These are phyloP conservation scores for Amblyornis subalaris DNA, from an alignment of 2,113 vertebrate genomes.

Conservation along the genomic window DNA sequence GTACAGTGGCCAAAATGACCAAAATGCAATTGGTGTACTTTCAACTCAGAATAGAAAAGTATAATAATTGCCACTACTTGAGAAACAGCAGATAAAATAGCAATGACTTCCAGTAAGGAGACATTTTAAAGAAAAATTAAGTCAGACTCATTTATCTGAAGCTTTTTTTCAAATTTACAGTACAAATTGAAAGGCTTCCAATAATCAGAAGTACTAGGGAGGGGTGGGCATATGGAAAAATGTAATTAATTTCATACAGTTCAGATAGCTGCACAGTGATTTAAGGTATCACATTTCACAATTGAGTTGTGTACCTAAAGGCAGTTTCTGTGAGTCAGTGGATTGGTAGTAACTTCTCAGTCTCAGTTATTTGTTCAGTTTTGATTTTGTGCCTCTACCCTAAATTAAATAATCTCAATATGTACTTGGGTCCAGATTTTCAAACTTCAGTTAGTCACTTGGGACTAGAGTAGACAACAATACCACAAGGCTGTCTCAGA, in stretches of 20 bases:
- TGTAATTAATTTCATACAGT: neutral
- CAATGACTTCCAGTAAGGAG: neutral
- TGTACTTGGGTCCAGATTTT: neutral
- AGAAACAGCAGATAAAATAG: neutral
- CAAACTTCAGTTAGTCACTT: neutral
- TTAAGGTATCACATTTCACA: neutral
- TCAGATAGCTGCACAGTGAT: neutral
- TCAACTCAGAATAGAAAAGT: neutral
- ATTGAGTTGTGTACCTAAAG: neutral
- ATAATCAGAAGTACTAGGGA: neutral
- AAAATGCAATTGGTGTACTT: neutral
- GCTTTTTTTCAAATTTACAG: neutral
- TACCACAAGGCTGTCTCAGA: neutral
- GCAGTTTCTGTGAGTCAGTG: neutral
- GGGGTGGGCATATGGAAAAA: neutral
- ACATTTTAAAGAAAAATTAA: neutral
- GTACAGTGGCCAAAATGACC: neutral
- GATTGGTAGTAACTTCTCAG: neutral
- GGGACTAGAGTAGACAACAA: neutral
- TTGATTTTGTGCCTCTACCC: neutral
- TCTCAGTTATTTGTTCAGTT: neutral
- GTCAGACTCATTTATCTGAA: neutral
- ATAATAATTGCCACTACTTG: neutral
- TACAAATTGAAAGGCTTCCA: neutral
- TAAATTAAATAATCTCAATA: neutral